These are phyloP conservation scores for Adelognathus sp. DNA, from an alignment of 2,888 invertebrate genomes.

Conservation along the genomic window DNA sequence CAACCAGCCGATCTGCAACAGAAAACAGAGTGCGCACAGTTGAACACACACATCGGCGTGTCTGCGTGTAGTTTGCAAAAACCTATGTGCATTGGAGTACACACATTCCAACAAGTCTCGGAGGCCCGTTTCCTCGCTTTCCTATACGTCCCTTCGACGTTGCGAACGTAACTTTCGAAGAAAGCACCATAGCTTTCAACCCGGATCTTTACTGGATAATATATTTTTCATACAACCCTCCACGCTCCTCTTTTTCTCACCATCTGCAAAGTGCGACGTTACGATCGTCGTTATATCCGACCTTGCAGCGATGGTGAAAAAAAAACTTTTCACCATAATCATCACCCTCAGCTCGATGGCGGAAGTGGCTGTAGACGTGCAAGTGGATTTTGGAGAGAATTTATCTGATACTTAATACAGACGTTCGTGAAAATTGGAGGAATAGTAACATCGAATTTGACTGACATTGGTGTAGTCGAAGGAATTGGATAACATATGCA, in stretches of 20 bases:
- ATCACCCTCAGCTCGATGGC: not conserved
- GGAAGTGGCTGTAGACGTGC: not conserved
- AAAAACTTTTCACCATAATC: conserved; percentile 8
- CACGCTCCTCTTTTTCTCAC: conserved; percentile 32
- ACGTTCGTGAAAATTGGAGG: too few relatives aligned
- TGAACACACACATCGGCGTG: not conserved
- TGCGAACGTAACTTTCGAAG: conserved; percentile 3
- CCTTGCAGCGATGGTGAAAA: not conserved
- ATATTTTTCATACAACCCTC: conserved; percentile 34
- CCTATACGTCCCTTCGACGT: not conserved
- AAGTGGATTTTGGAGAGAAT: not conserved
- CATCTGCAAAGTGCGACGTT: conserved; percentile 38
- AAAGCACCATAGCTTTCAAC: conserved; percentile 38
- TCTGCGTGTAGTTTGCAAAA: not conserved
- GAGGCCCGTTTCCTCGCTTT: too few relatives aligned
- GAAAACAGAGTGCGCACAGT: conserved; percentile 19
- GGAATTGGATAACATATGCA: too few relatives aligned
- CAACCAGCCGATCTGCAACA: conserved; percentile 23
- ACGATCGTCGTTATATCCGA: conserved; percentile 16
- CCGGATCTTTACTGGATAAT: conserved; percentile 37
- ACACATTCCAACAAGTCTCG: not conserved
- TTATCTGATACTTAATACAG: too few relatives aligned
- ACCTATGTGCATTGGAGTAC: conserved; percentile 14
- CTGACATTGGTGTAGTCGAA: too few relatives aligned
- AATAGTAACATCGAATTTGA: too few relatives aligned